Evolutionary conservation across 2,797 vertebrate genomes (phyloP).

Genomic region (Gadopsis bispinosus): DNA sequence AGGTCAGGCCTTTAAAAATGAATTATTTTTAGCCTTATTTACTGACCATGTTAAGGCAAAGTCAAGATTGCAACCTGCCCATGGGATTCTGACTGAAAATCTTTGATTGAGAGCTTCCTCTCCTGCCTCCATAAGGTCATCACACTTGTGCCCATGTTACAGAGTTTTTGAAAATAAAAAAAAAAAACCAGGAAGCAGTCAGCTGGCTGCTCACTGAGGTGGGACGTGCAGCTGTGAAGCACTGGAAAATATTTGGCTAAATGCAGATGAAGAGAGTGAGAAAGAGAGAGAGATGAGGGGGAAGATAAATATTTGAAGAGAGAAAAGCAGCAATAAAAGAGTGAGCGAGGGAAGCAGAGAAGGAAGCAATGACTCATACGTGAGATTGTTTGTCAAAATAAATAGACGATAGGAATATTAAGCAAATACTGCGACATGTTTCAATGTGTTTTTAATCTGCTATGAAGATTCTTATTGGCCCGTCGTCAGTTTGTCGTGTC

Average conservation of each 20-base stretch:
- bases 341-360: background rate
- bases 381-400: background rate
- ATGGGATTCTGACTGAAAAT: background rate
- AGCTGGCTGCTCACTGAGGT: constrained; percentile 1
- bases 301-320: background rate
- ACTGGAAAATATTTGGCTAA: background rate
- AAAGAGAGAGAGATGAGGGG: background rate
- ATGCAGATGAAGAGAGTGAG: background rate
- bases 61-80: background rate
- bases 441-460: background rate
- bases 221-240: constrained; percentile 1
- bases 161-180: too few relatives aligned
- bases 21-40: background rate
- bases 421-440: background rate
- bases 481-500: too few relatives aligned
- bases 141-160: background rate
- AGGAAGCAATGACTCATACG: background rate
- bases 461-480: background rate
- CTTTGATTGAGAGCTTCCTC: too few relatives aligned
- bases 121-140: background rate
- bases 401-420: background rate
- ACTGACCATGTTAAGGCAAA: background rate
- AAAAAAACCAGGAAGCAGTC: background rate
- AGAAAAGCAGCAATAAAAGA: background rate
- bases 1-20: background rate